A percentile compares a stretch with the other conserved stretches of the same genome.
These are phyloP conservation scores for Eurypyga helias DNA, from an alignment of 2,113 vertebrate species.

Conservation along the genomic window DNA sequence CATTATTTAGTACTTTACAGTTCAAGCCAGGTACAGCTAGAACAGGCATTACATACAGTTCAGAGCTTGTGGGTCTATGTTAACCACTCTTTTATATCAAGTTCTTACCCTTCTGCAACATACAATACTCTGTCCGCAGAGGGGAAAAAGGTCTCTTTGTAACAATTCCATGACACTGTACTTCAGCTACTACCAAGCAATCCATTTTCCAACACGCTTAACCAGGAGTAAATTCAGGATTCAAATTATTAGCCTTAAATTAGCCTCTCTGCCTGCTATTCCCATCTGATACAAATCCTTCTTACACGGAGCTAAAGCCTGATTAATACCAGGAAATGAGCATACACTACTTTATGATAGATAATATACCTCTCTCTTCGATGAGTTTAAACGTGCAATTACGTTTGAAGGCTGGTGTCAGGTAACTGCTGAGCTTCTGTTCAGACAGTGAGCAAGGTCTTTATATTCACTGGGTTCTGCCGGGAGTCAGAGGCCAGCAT, in stretches of 20 bases:
- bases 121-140: not conserved
- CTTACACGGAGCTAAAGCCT: not conserved
- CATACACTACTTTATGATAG: not conserved
- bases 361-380: not conserved
- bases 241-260: conserved; percentile 19
- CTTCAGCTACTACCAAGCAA: not conserved
- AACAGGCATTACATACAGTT: not conserved
- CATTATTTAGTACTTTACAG: not conserved
- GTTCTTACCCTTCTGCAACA: not conserved
- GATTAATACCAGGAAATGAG: conserved; percentile 3
- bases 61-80: not conserved
- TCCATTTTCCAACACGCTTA: not conserved
- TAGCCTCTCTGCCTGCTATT: conserved; percentile 5
- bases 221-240: not conserved
- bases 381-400: not conserved
- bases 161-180: not conserved
- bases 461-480: not conserved
- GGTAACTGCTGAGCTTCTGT: not conserved
- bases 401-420: not conserved
- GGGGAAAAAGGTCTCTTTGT: not conserved
- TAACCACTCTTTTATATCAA: not conserved
- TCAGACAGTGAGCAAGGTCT: not conserved
- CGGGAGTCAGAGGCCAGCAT: not conserved
- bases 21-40: conserved; percentile 15
- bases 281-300: not conserved